Evolutionary conservation across 2,888 invertebrate species (phyloP).

Genomic region (Drosophila pegasa): DNA sequence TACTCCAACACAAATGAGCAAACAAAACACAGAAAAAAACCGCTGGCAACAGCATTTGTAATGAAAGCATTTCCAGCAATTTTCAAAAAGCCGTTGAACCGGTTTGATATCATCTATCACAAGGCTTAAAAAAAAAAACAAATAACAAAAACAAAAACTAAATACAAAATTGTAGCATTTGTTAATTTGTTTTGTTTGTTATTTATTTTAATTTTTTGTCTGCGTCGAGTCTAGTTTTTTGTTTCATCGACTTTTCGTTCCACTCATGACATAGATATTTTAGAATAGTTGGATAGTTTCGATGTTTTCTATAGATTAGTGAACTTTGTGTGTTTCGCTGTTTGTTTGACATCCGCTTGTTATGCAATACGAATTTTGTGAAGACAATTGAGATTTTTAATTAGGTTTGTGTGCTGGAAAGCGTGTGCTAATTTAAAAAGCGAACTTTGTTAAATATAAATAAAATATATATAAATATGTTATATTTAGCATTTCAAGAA

Average conservation of each 20-base stretch:
- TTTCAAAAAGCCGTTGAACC: conserved; percentile 53
- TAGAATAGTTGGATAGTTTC: neutral
- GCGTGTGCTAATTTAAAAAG: neutral
- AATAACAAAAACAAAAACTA: neutral
- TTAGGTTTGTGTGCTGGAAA: neutral
- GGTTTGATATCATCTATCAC: conserved; percentile 39
- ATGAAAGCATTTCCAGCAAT: conserved; percentile 53
- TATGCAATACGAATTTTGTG: neutral
- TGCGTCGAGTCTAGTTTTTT: neutral
- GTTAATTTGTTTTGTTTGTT: conserved; percentile 1
- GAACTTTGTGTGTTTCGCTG: neutral
- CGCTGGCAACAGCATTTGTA: conserved; percentile 14
- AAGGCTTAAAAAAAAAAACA: neutral
- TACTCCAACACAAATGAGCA: neutral
- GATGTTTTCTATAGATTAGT: conserved; percentile 1
- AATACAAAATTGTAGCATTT: conserved; percentile 6
- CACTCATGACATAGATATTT: neutral
- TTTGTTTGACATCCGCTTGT: neutral
- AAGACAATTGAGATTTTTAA: neutral
- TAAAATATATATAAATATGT: neutral
- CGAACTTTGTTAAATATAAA: neutral
- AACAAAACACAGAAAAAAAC: neutral
- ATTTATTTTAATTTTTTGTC: neutral
- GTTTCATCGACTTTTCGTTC: neutral
- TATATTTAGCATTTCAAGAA: no score